Evolutionary conservation across 2,888 invertebrate genomes (phyloP).

Genomic region (Campaea margaritaria): DNA sequence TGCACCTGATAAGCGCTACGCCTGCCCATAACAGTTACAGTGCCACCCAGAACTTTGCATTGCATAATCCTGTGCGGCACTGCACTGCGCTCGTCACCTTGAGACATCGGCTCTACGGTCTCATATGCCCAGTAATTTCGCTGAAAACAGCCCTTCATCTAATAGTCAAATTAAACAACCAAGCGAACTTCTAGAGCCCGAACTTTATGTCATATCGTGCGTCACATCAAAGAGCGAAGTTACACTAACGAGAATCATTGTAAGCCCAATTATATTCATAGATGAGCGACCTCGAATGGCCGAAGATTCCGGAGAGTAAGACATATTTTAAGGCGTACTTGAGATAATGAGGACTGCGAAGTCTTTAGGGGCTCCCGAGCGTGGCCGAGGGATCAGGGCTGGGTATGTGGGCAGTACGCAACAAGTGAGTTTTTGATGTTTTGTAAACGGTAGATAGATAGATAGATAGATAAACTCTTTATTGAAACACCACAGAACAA

Average conservation of each 20-base stretch:
- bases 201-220: conserved; percentile 33
- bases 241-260: conserved; percentile 63
- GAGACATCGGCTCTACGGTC: too few relatives aligned
- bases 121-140: too few relatives aligned
- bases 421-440: conserved; percentile 41
- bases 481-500: too few relatives aligned
- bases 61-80: too few relatives aligned
- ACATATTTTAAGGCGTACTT: conserved; percentile 51
- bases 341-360: conserved; percentile 48
- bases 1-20: too few relatives aligned
- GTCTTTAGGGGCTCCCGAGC: conserved; percentile 42
- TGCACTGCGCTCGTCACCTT: too few relatives aligned
- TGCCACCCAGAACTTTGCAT: too few relatives aligned
- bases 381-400: conserved; percentile 28
- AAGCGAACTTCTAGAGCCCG: conserved; percentile 13
- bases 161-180: conserved; percentile 18
- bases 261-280: conserved; percentile 77
- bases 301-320: conserved; percentile 8
- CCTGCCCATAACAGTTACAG: too few relatives aligned
- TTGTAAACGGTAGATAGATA: too few relatives aligned
- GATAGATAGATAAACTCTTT: too few relatives aligned
- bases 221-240: conserved; percentile 66
- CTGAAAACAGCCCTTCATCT: conserved; percentile 13
- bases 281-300: conserved; percentile 65
- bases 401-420: conserved; percentile 33